Base-by-base conservation (phyloP, 2,888 invertebrate species). In the Stenoptilia bipunctidactyla region DNA sequence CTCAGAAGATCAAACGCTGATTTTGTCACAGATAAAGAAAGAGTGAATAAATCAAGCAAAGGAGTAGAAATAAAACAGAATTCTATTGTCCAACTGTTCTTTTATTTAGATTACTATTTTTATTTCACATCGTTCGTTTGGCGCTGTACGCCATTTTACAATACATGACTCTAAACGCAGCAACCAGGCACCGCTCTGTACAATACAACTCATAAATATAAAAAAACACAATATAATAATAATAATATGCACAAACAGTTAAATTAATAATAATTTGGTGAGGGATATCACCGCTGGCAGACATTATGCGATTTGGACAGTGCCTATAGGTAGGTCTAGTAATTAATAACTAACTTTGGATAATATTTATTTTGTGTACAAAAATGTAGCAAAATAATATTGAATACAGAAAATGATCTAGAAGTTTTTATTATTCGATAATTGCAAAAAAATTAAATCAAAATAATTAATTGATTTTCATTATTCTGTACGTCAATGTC, bases 141-240 rank as follows among this genome's bases (percentile, higher is more conserved):
- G 30, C 30, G 30, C 44, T 39, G 15, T 42, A 42, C 47, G 38
- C 40, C 45, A 44, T 47, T 37, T 48, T 47, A 13, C 20, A n/a
- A 36, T n/a, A 36, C 13, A 13, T n/a, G 10, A 25, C 2, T 13
- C 12, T 20, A 20, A 20, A 20, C 30, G 30, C 30, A 30, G 9
- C 30, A 39, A 40, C 42, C 41, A 43, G 47, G 51, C 58, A 54
- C 52, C 53, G 15, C 33, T 39, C 58, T 59, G 58, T 59, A 58
- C 54, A 54, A 53, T 66, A 61, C 62, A 64, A 68, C 65, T 70
- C 70, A 72, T 73, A 72, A 70, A 75, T 73, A 74, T 70, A 74
- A 73, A 72, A 71, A 66, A 73, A 63, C 66, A 58, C 58, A 63
- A 8, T 8, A 30, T 30, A 30, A 30, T 30, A 40, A 62, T 66